A percentile compares a stretch with the other conserved stretches of the same genome.
Conservation (phyloP, 92 coral and sea anemone species). For the Phenganax marumi region DNA sequence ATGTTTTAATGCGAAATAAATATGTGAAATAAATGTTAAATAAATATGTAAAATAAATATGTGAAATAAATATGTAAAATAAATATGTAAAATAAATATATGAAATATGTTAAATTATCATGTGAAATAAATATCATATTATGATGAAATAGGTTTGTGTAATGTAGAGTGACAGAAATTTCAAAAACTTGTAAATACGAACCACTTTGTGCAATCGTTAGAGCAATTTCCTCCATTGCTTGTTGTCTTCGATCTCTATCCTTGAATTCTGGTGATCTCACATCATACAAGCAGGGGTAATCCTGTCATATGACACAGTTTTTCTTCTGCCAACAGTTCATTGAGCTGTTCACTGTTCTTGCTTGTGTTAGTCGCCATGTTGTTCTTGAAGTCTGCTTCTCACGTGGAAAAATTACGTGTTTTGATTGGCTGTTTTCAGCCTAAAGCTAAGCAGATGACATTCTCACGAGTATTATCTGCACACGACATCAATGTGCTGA, state of each 20-base stretch:
- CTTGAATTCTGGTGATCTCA: conserved; percentile 47
- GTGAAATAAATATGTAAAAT: background rate
- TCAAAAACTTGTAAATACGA: too few species aligned
- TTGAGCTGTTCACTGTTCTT: conserved; percentile 1
- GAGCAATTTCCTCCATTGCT: conserved; percentile 12
- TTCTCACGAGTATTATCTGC: too few species aligned
- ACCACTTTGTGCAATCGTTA: too few species aligned
- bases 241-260: conserved; percentile 43
- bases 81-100: background rate
- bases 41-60: background rate
- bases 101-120: background rate
- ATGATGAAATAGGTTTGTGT: too few species aligned
- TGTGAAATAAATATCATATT: background rate
- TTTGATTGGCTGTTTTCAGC: too few species aligned
- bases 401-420: too few species aligned
- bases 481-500: too few species aligned
- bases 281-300: conserved; percentile 41
- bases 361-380: background rate
- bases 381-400: background rate
- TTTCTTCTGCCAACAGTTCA: conserved; percentile 44
- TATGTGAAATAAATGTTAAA: background rate
- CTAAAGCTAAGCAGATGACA: too few species aligned
- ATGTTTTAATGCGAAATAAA: background rate
- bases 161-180: too few species aligned
- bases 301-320: conserved; percentile 53